These are phyloP conservation scores for Anas platyrhynchos DNA, from an alignment of 2,113 vertebrate species.

Conservation along the genomic window DNA sequence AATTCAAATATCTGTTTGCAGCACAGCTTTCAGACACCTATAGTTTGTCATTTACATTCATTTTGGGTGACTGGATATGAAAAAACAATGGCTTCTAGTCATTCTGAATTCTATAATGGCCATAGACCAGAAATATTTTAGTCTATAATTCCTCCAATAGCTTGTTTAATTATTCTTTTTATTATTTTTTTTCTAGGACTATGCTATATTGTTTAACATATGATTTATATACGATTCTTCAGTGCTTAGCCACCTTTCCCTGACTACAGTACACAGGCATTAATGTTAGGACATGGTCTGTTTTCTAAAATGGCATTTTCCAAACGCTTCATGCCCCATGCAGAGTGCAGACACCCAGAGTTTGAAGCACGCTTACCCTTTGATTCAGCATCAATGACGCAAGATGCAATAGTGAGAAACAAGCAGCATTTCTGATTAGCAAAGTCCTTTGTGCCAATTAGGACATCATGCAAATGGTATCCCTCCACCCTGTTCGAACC, in stretches of 20 bases:
- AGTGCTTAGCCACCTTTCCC: background rate
- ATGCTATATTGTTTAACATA: background rate
- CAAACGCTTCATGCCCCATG: conserved; percentile 28
- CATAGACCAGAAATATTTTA: background rate
- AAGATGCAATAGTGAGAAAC: conserved; percentile 58
- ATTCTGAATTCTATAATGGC: background rate
- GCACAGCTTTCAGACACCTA: background rate
- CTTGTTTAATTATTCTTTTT: conserved; percentile 7
- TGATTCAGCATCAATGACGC: conserved; percentile 41
- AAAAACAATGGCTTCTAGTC: conserved; percentile 17
- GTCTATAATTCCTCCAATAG: background rate
- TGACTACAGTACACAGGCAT: background rate
- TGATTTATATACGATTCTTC: background rate
- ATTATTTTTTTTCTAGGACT: background rate
- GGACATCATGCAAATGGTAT: conserved; percentile 76
- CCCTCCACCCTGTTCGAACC: conserved; percentile 74
- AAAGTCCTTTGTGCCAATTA: conserved; percentile 51
- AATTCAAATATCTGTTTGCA: background rate
- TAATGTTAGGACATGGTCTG: conserved; percentile 27
- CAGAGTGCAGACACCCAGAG: conserved; percentile 56
- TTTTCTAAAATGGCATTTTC: conserved; percentile 47
- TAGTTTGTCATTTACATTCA: background rate
- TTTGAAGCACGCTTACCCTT: conserved; percentile 30
- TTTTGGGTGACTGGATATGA: background rate
- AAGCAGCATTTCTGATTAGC: conserved; percentile 71